These are phyloP conservation scores for Muntiacus reevesi DNA, from an alignment of 2,113 vertebrate genomes.

Conservation along the genomic window DNA sequence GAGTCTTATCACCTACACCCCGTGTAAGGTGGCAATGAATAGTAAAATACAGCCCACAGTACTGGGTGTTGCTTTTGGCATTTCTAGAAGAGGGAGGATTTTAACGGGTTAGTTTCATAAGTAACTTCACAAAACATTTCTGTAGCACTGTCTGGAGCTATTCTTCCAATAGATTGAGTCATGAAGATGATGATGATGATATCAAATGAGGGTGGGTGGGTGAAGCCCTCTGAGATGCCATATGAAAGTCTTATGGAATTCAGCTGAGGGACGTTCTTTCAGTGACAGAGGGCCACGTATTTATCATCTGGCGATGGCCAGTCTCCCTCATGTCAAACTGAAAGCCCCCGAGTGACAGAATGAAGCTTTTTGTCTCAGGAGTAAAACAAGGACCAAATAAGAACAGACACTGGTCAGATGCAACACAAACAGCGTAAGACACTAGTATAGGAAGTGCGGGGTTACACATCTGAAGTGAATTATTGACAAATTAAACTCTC, in stretches of 20 bases:
- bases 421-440: background rate
- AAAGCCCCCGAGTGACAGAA: background rate
- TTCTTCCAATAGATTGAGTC: background rate
- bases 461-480: slow-evolving; percentile 33
- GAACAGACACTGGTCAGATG: background rate
- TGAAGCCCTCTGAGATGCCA: background rate
- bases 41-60: background rate
- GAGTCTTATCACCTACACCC: background rate
- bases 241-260: background rate
- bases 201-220: background rate
- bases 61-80: background rate
- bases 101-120: background rate
- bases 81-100: background rate
- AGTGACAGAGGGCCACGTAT: background rate
- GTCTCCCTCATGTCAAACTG: background rate
- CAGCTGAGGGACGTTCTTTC: background rate
- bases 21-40: background rate
- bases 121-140: background rate
- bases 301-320: background rate
- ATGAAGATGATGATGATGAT: background rate
- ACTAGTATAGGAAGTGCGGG: background rate
- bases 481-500: slow-evolving; percentile 30
- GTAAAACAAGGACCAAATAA: background rate
- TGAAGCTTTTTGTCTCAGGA: background rate
- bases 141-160: background rate